Conservation (phyloP, 2,113 vertebrate species). For the Grallaria varia region DNA sequence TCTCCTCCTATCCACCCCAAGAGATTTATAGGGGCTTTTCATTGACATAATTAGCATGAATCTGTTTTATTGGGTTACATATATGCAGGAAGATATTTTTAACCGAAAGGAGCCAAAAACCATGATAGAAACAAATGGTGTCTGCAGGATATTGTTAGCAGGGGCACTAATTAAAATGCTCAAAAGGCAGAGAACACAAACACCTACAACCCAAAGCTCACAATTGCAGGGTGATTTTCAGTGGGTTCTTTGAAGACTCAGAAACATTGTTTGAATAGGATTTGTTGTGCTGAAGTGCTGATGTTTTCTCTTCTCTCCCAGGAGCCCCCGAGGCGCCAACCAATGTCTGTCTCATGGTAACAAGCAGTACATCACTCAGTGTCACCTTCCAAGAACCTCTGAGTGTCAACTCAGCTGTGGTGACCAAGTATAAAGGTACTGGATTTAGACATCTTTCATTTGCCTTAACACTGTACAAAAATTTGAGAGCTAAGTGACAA, state of each 20-base stretch:
- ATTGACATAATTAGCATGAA: slow-evolving; percentile 66
- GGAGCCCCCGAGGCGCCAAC: slow-evolving; percentile 89
- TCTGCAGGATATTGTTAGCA: slow-evolving; percentile 52
- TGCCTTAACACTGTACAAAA: neutral
- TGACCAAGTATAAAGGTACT: slow-evolving; percentile 95
- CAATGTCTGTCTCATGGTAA: slow-evolving; percentile 88
- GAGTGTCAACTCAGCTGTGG: slow-evolving; percentile 88
- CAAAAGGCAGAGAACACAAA: slow-evolving; percentile 67
- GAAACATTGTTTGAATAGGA: slow-evolving; percentile 69
- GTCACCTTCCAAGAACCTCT: slow-evolving; percentile 95
- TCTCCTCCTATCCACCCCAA: slow-evolving; percentile 2
- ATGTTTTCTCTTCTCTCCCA: slow-evolving; percentile 77
- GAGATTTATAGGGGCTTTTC: slow-evolving; percentile 57
- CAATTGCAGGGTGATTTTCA: slow-evolving; percentile 60
- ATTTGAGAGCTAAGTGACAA: neutral
- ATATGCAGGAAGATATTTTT: slow-evolving; percentile 65
- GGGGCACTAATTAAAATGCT: slow-evolving; percentile 66
- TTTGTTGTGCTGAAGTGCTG: slow-evolving; percentile 75
- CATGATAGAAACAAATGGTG: slow-evolving; percentile 69
- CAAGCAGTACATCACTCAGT: slow-evolving; percentile 87
- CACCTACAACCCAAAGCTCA: slow-evolving; percentile 60
- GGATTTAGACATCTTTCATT: slow-evolving; percentile 7
- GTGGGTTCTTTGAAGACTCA: slow-evolving; percentile 62
- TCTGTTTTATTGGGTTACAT: slow-evolving; percentile 60
- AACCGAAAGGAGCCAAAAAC: slow-evolving; percentile 52